phyloP scores from a whole-genome alignment of 2,888 invertebrate species.

The Tachystola acroxantha region DNA sequence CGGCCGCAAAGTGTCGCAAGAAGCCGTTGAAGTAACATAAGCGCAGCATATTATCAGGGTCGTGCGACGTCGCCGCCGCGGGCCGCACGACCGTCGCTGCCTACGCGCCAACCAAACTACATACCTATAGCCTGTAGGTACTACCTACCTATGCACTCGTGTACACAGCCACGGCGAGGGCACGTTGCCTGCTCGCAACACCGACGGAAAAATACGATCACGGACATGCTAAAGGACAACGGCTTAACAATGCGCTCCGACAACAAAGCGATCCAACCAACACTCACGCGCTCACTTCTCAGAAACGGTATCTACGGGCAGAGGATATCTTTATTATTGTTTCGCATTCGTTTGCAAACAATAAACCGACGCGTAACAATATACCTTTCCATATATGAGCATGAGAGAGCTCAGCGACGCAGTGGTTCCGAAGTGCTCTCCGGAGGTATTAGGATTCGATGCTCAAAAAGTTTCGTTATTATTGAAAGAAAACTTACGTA shows the following conservation, averaged over 20 bases:
- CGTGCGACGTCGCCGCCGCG: conserved; percentile 57
- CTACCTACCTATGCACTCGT: conserved; percentile 31
- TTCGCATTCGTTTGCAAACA: conserved; percentile 21
- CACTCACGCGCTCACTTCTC: conserved; percentile 39
- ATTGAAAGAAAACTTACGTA: too few species aligned
- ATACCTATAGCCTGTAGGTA: conserved; percentile 18
- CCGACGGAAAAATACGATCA: conserved; percentile 58
- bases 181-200: conserved; percentile 38
- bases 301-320: conserved; percentile 28
- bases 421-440: too few species aligned
- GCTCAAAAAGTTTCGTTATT: too few species aligned
- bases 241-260: conserved; percentile 31
- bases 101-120: conserved; percentile 55
- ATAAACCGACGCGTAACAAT: conserved; percentile 10
- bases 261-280: conserved; percentile 33
- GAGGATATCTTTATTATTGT: conserved; percentile 27
- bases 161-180: conserved; percentile 45
- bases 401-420: too few species aligned
- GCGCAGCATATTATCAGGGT: conserved; percentile 76
- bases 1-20: conserved; percentile 62
- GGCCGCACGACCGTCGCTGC: conserved; percentile 54
- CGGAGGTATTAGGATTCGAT: too few species aligned
- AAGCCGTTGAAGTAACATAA: conserved; percentile 76
- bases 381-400: conserved; percentile 11
- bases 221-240: conserved; percentile 50